Conservation (phyloP, 92 coral and sea anemone species). For the Diadumene lineata region DNA sequence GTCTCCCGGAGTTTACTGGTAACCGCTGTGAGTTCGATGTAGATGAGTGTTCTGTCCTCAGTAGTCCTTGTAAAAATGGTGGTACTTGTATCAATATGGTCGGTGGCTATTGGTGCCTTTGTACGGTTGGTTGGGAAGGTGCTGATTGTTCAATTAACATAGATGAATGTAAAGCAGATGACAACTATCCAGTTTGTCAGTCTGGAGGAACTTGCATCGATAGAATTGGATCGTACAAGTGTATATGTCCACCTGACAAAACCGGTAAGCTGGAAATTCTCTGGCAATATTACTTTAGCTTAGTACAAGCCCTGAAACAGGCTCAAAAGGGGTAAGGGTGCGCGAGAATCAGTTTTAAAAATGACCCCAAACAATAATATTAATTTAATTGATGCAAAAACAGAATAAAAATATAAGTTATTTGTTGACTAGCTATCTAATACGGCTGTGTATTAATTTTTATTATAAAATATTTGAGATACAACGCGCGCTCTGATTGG, state of each 20-base stretch:
- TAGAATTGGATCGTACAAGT: slow-evolving; percentile 47
- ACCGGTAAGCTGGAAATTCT: slow-evolving; percentile 76
- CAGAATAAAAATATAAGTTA: too few relatives aligned
- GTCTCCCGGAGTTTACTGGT: slow-evolving; percentile 75
- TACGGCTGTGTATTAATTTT: too few relatives aligned
- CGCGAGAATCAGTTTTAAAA: too few relatives aligned
- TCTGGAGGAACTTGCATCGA: slow-evolving; percentile 81
- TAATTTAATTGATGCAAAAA: too few relatives aligned
- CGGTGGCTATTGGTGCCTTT: slow-evolving; percentile 79
- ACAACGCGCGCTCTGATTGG: too few relatives aligned
- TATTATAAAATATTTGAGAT: too few relatives aligned
- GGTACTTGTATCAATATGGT: slow-evolving; percentile 59
- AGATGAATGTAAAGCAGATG: slow-evolving; percentile 56
- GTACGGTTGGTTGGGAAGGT: slow-evolving; percentile 83
- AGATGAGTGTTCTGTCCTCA: slow-evolving; percentile 64
- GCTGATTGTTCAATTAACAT: slow-evolving; percentile 71
- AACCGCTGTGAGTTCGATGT: slow-evolving; percentile 52
- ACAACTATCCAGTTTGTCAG: slow-evolving; percentile 47
- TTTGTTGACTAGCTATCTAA: too few relatives aligned
- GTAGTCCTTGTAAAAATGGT: slow-evolving; percentile 72
- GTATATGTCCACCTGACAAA: slow-evolving; percentile 57
- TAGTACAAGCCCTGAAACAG: slow-evolving; percentile 57
- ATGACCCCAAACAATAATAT: too few relatives aligned
- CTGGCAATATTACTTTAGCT: too few relatives aligned
- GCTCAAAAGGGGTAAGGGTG: slow-evolving; percentile 53